These are phyloP conservation scores for Apteryx mantelli DNA, from an alignment of 2,113 vertebrate genomes.

Conservation along the genomic window DNA sequence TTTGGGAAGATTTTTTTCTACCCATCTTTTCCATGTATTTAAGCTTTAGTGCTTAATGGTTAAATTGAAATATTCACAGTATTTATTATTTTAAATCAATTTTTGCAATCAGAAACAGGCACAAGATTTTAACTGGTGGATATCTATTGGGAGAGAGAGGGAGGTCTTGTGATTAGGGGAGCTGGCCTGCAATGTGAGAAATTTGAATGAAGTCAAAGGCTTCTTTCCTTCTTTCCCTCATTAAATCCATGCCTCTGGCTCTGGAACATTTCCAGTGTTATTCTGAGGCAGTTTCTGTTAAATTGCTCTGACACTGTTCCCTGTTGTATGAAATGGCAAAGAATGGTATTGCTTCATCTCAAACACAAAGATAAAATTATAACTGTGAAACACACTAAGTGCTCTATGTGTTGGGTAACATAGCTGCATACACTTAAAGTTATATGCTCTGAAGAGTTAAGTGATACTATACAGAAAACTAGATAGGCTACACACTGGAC, in stretches of 20 bases:
- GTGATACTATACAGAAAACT: background rate
- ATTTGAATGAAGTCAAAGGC: background rate
- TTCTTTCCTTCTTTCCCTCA: background rate
- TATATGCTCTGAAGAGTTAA: background rate
- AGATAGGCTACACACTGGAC: no score
- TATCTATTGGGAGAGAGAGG: background rate
- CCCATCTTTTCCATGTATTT: background rate
- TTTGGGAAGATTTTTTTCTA: background rate
- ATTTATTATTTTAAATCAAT: background rate
- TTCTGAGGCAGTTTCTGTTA: background rate
- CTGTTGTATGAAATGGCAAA: background rate
- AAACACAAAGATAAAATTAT: background rate
- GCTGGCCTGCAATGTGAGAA: background rate
- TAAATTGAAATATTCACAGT: background rate
- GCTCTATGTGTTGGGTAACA: background rate
- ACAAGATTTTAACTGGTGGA: background rate
- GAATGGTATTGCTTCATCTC: background rate
- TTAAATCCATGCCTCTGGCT: background rate
- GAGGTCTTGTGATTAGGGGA: background rate
- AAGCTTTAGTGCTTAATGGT: background rate
- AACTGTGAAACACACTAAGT: background rate
- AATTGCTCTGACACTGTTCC: background rate
- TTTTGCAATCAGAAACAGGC: background rate
- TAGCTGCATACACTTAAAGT: background rate
- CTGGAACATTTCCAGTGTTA: background rate